Base-by-base conservation (phyloP, 2,888 invertebrate species). In the Oligia latruncula region DNA sequence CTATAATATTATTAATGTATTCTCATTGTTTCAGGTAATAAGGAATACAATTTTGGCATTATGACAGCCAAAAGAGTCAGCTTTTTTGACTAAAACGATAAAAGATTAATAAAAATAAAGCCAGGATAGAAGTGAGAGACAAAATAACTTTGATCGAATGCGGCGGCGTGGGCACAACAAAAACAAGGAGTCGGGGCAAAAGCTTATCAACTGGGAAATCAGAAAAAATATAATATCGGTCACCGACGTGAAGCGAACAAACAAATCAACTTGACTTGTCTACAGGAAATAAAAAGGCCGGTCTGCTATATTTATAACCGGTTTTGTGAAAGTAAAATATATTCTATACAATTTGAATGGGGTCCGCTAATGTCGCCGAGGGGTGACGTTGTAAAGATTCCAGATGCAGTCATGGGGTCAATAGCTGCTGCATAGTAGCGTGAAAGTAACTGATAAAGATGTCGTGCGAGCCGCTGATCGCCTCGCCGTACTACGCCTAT, bases 331-430 rank as follows among this genome's bases (percentile, higher is more conserved):
- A 89, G 90, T 90, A 91, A 90, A 87, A 79, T 60, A 89, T 87
- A 80, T 72, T 78, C 58, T 75, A 65, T 58, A 78, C 80, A 81
- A 70, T 80, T 75, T 66, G 60, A 77, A 80, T 73, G 70, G 65
- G 78, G 84, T 49, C 76, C 67, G 80, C 86, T 81, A 88, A 76
- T 90, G 85, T 86, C 86, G 55, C 71, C 49, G 77, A 86, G 88
- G 88, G 90, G 87, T 87, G 86, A 78, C 78, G 81, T 83, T 86
- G 79, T 81, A 79, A 85, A 80, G 82, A 81, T 87, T 86, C 93
- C 93, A 92, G 93, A 93, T 94, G 93, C 89, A 89, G 84, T 81
- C 83, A 76, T 81, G 91, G 91, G 95, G 93, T 95, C 94, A 94
- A 92, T 91, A 93, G 85, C 94, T 94, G 87, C 93, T 93, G 87